A percentile compares a stretch with the other conserved stretches of the same genome.
Evolutionary conservation across 2,113 vertebrate genomes (phyloP).

Genomic region (Semnornis frantzii): DNA sequence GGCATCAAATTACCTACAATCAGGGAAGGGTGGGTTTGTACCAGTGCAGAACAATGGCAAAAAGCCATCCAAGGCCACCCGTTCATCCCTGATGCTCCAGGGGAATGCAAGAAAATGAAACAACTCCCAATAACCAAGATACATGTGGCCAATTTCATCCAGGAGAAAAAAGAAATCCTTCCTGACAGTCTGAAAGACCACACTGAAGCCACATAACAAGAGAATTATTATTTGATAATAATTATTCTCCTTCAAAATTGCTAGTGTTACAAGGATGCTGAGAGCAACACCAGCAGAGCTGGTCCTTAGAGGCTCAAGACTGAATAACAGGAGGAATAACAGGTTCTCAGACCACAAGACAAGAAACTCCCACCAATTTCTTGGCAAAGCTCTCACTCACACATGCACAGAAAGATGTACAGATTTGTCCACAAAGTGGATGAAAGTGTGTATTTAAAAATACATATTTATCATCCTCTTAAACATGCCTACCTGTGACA

Average conservation of each 20-base stretch:
- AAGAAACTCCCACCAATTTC: not conserved
- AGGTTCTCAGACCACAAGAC: not conserved
- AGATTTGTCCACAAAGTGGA: not conserved
- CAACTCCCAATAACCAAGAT: conserved; percentile 20
- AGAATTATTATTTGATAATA: conserved; percentile 31
- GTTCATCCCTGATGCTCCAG: not conserved
- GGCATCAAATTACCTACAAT: not conserved
- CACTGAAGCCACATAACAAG: not conserved
- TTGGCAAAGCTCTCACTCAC: conserved; percentile 31
- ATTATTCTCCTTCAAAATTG: conserved; percentile 21
- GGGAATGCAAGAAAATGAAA: conserved; percentile 21
- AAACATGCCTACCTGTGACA: not conserved
- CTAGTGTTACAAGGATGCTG: not conserved
- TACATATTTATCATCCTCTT: not conserved
- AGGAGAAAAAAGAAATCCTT: conserved; percentile 40
- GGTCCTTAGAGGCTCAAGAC: not conserved
- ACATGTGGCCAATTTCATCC: conserved; percentile 22
- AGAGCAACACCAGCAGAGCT: not conserved
- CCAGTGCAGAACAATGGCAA: not conserved
- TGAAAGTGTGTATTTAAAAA: conserved; percentile 21
- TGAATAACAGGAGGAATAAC: not conserved
- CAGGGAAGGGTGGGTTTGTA: not conserved
- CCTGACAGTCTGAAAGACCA: conserved; percentile 11
- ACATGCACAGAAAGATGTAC: not conserved
- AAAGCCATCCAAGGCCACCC: not conserved